These are phyloP conservation scores for Phocides pigmalion DNA, from an alignment of 1,140 invertebrate species.

Conservation along the genomic window DNA sequence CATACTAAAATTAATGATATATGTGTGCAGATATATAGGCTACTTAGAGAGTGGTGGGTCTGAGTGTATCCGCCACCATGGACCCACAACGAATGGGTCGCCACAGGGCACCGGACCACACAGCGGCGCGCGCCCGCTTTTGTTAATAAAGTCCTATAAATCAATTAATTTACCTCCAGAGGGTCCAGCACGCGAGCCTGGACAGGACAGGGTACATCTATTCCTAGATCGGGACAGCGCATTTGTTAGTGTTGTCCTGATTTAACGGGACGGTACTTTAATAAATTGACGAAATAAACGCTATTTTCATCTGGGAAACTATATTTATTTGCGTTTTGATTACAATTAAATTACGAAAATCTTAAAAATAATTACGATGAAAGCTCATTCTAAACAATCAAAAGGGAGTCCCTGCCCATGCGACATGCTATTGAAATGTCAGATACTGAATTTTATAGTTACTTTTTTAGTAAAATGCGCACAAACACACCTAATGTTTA, in stretches of 20 bases:
- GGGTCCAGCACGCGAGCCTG: conserved; percentile 12
- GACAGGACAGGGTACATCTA: neutral
- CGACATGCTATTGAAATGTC: too few species aligned
- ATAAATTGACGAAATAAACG: neutral
- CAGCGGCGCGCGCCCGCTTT: conserved; percentile 26
- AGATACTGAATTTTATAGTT: too few species aligned
- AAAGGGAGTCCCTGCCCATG: too few species aligned
- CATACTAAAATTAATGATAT: too few species aligned
- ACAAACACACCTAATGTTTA: too few species aligned
- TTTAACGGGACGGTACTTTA: neutral
- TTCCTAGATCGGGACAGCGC: neutral
- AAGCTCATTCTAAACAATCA: too few species aligned
- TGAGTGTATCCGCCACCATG: conserved; percentile 17
- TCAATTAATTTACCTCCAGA: conserved; percentile 28
- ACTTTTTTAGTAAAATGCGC: too few species aligned
- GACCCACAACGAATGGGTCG: conserved; percentile 41
- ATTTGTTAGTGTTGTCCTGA: neutral
- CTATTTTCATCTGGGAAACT: neutral
- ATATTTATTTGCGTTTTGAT: too few species aligned
- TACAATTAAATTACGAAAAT: too few species aligned
- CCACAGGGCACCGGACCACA: conserved; percentile 51
- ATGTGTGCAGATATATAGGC: too few species aligned
- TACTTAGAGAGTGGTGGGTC: conserved; percentile 8
- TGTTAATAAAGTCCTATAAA: conserved; percentile 32
- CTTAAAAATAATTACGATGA: too few species aligned